These are phyloP conservation scores for Petrolisthes cinctipes DNA, from an alignment of 2,888 invertebrate genomes.

Conservation along the genomic window DNA sequence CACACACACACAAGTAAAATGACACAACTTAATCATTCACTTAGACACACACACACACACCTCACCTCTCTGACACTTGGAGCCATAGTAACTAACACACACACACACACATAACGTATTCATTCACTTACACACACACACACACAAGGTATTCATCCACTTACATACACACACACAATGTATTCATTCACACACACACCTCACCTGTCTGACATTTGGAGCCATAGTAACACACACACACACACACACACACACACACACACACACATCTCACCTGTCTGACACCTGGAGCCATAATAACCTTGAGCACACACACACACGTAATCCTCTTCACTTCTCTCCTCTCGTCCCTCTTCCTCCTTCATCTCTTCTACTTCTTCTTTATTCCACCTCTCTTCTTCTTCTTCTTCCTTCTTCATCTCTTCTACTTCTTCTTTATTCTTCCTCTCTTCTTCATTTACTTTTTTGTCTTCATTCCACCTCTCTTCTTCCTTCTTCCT, in stretches of 20 bases:
- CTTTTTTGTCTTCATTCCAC: background rate
- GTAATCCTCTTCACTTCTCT: constrained; percentile 24
- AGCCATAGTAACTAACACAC: too few species aligned
- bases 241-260: too few species aligned
- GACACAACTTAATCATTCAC: too few species aligned
- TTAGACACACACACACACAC: too few species aligned
- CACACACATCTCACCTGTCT: constrained; percentile 26
- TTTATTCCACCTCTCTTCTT: background rate
- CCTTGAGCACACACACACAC: constrained; percentile 58
- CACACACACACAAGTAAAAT: too few species aligned
- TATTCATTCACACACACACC: too few species aligned
- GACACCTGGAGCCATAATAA: constrained; percentile 29
- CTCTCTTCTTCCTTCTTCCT: background rate
- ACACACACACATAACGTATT: too few species aligned
- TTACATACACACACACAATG: too few species aligned
- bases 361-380: background rate
- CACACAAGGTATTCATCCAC: too few species aligned
- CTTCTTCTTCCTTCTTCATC: background rate
- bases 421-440: background rate
- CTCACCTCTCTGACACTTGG: too few species aligned
- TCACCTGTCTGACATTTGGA: too few species aligned
- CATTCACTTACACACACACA: too few species aligned
- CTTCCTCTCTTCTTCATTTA: background rate
- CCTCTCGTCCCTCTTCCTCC: background rate
- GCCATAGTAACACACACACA: background rate